Percentiles rank a stretch among this genome's conserved stretches.
phyloP scores from a whole-genome alignment of 2,113 vertebrate species.

The Datnioides undecimradiatus region DNA sequence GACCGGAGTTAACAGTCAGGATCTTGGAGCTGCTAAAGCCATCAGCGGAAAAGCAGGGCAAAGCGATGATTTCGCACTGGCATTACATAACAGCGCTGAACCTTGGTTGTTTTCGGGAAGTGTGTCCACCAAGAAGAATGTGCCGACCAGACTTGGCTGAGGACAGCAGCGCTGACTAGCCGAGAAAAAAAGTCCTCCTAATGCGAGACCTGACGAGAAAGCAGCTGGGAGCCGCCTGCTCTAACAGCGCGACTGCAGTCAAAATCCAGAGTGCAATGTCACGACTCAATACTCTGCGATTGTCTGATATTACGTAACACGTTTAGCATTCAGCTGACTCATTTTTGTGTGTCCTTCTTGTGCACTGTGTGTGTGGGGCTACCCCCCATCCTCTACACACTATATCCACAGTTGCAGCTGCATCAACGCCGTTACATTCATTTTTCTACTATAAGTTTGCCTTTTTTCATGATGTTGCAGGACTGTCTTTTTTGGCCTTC shows the following conservation, averaged over 20 bases:
- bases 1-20: background rate
- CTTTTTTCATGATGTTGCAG: background rate
- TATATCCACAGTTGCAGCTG: background rate
- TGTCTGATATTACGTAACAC: slow-evolving; percentile 45
- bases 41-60: slow-evolving; percentile 41
- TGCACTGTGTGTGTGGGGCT: background rate
- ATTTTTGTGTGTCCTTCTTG: slow-evolving; percentile 30
- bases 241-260: slow-evolving; percentile 17
- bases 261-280: slow-evolving; percentile 54
- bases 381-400: background rate
- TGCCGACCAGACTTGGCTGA: slow-evolving; percentile 43
- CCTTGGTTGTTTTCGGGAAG: slow-evolving; percentile 69
- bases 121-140: slow-evolving; percentile 64
- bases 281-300: slow-evolving; percentile 45
- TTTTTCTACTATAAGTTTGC: background rate
- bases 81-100: slow-evolving; percentile 66
- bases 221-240: slow-evolving; percentile 22
- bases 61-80: slow-evolving; percentile 36
- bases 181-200: slow-evolving; percentile 9
- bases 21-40: slow-evolving; percentile 56
- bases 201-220: background rate
- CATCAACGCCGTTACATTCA: background rate
- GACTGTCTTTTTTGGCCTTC: background rate
- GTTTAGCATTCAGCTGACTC: slow-evolving; percentile 50
- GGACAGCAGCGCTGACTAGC: slow-evolving; percentile 13